Evolutionary conservation across 2,888 invertebrate species (phyloP), one percentile per base, ranked within the genome.

Genomic region (Metacarcinus magister): DNA sequence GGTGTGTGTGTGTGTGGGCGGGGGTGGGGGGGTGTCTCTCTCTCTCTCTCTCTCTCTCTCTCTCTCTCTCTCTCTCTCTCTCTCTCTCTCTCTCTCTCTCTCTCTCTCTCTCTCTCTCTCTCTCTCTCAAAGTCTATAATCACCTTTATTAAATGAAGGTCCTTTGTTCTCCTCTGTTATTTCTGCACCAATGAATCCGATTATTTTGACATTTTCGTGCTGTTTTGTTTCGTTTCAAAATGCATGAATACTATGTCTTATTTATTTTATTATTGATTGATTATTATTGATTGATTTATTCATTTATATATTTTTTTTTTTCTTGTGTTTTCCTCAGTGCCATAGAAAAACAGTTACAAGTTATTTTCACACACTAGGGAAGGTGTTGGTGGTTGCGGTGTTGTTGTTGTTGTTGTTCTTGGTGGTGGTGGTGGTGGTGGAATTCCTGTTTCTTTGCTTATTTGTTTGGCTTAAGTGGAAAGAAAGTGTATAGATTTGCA

Each of bases 61-160:
- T 82, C 82, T 82, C 82, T 82, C 82, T 82, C 82, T 82, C 82
- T 82, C 82, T 82, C 82, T 82, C 82, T 82, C 82, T 82, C 82
- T 82, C 82, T 82, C 82, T 82, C 82, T 82, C 82, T 82, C 82
- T 82, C 82, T 82, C 82, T 82, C 82, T 82, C 82, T 82, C 82
- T 82, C 82, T 82, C 82, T 82, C 82, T 82, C 82, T 82, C 82
- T 82, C 82, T 82, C 82, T 82, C 82, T 82, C 82, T 82, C 82
- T 82, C 82, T 82, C 82, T 82, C 32, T 32, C 28, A 67, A 28
- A 32, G 82, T 82, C 82, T 32, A 82, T 82, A 32, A 82, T 82
- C 82, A 82, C 82, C 82, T 82, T 82, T 19, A 82, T 82, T 82
- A 82, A 82, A 82, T 82, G 32, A 82, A 32, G 32, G 32, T 82